A percentile compares a stretch with the other conserved stretches of the same genome.
Evolutionary conservation across 1,140 invertebrate species (phyloP).

Genomic region (Trachelipus rathkii): DNA sequence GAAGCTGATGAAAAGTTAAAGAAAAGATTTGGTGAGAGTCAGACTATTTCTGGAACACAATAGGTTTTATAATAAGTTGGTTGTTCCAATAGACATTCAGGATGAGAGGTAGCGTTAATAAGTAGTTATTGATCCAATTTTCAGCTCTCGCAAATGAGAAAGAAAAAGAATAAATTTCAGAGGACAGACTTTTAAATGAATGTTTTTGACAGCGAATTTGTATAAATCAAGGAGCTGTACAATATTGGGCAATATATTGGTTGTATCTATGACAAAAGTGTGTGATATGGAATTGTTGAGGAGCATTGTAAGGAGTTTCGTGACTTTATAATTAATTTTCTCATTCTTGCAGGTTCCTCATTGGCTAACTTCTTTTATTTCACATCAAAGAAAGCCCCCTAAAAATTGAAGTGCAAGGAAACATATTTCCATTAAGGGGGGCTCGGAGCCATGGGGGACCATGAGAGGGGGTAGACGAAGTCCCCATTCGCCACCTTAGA

Average conservation of each 20-base stretch:
- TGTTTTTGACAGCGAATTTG: neutral
- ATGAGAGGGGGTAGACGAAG: no score
- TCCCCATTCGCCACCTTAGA: no score
- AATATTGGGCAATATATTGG: neutral
- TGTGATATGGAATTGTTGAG: neutral
- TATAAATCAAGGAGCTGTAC: neutral
- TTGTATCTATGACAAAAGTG: neutral
- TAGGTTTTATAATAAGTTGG: neutral
- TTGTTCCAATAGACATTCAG: neutral
- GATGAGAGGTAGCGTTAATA: no score
- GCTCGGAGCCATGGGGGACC: no score
- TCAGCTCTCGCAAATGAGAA: no score
- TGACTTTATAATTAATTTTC: neutral
- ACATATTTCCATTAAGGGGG: no score
- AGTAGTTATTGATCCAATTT: no score
- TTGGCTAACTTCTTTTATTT: neutral
- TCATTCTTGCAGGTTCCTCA: neutral
- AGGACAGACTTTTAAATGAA: no score
- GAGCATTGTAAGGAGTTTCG: neutral
- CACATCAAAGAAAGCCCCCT: neutral
- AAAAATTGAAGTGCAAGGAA: no score
- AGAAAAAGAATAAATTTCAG: neutral
- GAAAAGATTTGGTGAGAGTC: neutral
- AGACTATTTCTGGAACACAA: neutral
- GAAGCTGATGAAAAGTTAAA: conserved; percentile 4